A percentile compares a stretch with the other conserved stretches of the same genome.
phyloP scores from a whole-genome alignment of 2,797 vertebrate species.

The Chromis chromis region DNA sequence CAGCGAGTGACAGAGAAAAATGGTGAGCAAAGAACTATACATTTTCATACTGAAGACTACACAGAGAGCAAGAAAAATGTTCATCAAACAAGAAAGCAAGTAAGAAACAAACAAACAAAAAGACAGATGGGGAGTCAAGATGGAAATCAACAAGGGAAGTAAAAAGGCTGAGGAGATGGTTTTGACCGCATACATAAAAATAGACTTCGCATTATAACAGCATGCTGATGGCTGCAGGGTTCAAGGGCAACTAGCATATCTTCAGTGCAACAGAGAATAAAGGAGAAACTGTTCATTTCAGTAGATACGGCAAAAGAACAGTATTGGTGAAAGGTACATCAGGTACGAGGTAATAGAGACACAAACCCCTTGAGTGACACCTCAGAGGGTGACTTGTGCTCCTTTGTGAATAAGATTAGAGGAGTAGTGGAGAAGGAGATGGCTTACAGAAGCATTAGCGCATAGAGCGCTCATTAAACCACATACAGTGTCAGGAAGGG shows the following conservation, averaged over 20 bases:
- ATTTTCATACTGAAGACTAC: background rate
- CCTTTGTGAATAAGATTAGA: slow-evolving; percentile 81
- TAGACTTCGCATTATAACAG: slow-evolving; percentile 28
- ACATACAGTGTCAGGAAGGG: slow-evolving; percentile 69
- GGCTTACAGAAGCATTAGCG: slow-evolving; percentile 74
- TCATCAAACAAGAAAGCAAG: slow-evolving; percentile 4
- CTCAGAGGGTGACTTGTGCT: slow-evolving; percentile 70
- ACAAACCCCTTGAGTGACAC: slow-evolving; percentile 67
- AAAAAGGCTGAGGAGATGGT: slow-evolving; percentile 5
- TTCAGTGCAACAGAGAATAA: slow-evolving; percentile 13
- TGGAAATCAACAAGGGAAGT: slow-evolving; percentile 21
- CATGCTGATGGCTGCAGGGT: slow-evolving; percentile 40
- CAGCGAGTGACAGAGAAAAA: slow-evolving; percentile 21
- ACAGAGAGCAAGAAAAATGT: slow-evolving; percentile 15
- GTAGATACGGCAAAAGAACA: slow-evolving; percentile 40
- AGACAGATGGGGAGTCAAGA: slow-evolving; percentile 1
- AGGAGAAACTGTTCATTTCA: slow-evolving; percentile 34
- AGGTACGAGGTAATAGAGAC: slow-evolving; percentile 62
- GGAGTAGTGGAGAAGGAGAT: slow-evolving; percentile 53
- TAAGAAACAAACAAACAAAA: background rate
- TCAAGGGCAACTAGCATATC: slow-evolving; percentile 54
- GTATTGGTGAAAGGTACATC: slow-evolving; percentile 59
- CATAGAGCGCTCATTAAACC: slow-evolving; percentile 76
- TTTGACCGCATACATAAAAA: slow-evolving; percentile 49
- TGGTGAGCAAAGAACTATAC: background rate